Evolutionary conservation across 30 jellyfish, hydroid and myxozoan genomes (phyloP), one percentile per base, ranked within the genome.

Genomic region (Aurelia coerulea): DNA sequence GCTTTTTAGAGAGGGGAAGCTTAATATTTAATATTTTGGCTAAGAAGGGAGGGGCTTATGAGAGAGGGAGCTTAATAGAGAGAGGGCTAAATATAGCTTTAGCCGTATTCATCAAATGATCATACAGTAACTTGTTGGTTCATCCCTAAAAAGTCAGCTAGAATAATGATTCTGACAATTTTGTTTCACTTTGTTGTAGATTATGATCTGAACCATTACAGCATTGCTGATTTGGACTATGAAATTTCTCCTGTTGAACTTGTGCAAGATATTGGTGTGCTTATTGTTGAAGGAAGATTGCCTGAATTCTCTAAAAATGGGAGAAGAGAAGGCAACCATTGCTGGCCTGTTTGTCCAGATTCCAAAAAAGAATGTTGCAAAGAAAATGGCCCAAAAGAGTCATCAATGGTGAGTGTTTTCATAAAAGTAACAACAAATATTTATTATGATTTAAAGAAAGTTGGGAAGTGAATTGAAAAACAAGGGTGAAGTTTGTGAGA

Each of bases 311-410:
- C 97, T 18, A 32, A 62, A 42, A 60, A 74, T 66, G 98, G 98
- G 10, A 68, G 97, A 41, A 51, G 75, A 71, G 96, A 96, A 41
- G 98, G 98, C 1, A 41, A 16, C 31, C 98, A 93, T 46, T 93
- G 97, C 73, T 93, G 98, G 98, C 98, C 98, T n/a, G 84, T 93
- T 64, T 39, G 95, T 46, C 81, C 70, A 13, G 76, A 88, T 52
- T 88, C 96, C 49, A 71, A 58, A 74, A 88, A 93, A 66, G 58
- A 72, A 49, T 93, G 98, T 60, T 93, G 98, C 63, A 42, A 50
- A 12, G 29, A 67, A 17, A n/a, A 29, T 34, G 62, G 46, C 11
- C 17, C 42, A 18, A 63, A 70, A 4, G 73, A 71, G 10, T 32
- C 78, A 11, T 78, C 90, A 5, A 70, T 87, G 96, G 96, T 87